Conservation (phyloP, 2,888 invertebrate species). For the Pseudococcus longispinus region DNA sequence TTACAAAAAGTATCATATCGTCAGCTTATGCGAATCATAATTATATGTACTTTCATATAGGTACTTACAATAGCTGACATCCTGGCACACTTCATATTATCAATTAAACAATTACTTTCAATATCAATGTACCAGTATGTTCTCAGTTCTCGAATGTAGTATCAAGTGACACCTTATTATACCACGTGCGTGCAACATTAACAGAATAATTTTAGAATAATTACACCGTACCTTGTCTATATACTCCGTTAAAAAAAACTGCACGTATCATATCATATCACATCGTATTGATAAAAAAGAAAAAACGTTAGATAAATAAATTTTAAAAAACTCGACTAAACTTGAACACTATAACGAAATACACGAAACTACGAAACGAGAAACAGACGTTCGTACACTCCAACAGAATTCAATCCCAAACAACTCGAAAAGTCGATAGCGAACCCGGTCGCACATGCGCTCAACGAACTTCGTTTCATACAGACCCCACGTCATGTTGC, state of each 20-base stretch:
- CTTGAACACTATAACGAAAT: background rate
- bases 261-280: background rate
- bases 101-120: background rate
- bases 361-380: background rate
- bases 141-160: background rate
- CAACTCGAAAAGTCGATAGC: constrained; percentile 23
- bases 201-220: background rate
- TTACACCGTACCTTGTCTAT: constrained; percentile 2
- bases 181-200: background rate
- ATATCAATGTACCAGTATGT: background rate
- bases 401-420: constrained; percentile 12
- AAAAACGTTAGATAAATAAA: background rate
- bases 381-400: constrained; percentile 10
- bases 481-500: background rate
- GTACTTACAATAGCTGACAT: background rate
- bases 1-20: background rate
- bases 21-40: background rate
- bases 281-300: constrained; percentile 6
- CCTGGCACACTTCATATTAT: background rate
- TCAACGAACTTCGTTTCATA: background rate
- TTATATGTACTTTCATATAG: background rate
- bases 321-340: constrained; percentile 15
- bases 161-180: background rate
- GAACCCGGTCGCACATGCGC: constrained; percentile 26
- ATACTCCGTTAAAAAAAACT: background rate